phyloP scores from a whole-genome alignment of 2,113 vertebrate species.

The Bos taurus region ARS-UCD2.0 NC_037351.1:25211501-25212000 shows the following conservation, averaged over 20 bases:
- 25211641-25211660: neutral
- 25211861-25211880: neutral
- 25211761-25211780: neutral
- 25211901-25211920: neutral
- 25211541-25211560: neutral
- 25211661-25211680: neutral
- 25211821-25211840: too few relatives aligned
- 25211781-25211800: neutral
- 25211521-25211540: neutral
- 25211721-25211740: neutral
- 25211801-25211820: neutral
- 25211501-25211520: neutral
- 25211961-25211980: neutral
- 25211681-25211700: neutral
- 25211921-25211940: neutral
- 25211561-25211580: neutral
- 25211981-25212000: neutral
- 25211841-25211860: neutral
- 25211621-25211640: neutral
- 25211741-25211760: neutral
- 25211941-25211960: neutral
- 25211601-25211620: neutral
- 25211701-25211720: neutral
- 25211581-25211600: accelerated
- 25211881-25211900: neutral